Evolutionary conservation across 2,113 vertebrate species (phyloP).

Genomic region (Pan paniscus): DNA sequence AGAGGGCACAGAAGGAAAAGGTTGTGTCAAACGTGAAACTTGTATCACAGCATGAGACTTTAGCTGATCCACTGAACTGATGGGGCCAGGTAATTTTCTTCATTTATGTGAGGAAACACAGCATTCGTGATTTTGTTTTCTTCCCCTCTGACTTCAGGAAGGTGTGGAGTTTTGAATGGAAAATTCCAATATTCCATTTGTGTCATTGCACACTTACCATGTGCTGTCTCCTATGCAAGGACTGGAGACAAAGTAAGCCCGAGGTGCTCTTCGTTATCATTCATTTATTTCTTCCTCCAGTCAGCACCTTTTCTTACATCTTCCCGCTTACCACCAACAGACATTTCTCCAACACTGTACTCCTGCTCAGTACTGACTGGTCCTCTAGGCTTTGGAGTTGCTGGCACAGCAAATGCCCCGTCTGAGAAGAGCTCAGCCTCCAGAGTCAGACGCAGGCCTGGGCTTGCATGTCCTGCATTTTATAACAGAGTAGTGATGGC

Average conservation of each 20-base stretch:
- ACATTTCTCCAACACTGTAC: not conserved
- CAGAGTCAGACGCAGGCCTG: not conserved
- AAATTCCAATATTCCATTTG: not conserved
- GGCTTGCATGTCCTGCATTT: rapidly evolving
- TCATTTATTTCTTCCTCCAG: not conserved
- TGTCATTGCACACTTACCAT: not conserved
- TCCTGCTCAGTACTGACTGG: not conserved
- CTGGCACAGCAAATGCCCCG: rapidly evolving
- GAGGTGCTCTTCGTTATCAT: not conserved
- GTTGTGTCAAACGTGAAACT: not conserved
- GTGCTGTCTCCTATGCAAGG: not conserved
- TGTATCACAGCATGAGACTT: rapidly evolving
- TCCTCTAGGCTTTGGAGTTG: not conserved
- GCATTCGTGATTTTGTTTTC: not conserved
- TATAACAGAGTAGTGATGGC: not conserved
- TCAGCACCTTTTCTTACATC: not conserved
- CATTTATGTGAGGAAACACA: not conserved
- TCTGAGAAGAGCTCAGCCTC: not conserved
- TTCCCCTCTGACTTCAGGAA: not conserved
- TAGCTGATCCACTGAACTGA: not conserved
- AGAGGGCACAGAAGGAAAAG: not conserved
- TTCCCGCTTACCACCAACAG: not conserved
- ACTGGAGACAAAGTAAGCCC: not conserved
- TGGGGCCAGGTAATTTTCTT: not conserved
- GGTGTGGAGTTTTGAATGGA: not conserved